Conservation (phyloP, 2,113 vertebrate species). For the Monopterus albus region DNA sequence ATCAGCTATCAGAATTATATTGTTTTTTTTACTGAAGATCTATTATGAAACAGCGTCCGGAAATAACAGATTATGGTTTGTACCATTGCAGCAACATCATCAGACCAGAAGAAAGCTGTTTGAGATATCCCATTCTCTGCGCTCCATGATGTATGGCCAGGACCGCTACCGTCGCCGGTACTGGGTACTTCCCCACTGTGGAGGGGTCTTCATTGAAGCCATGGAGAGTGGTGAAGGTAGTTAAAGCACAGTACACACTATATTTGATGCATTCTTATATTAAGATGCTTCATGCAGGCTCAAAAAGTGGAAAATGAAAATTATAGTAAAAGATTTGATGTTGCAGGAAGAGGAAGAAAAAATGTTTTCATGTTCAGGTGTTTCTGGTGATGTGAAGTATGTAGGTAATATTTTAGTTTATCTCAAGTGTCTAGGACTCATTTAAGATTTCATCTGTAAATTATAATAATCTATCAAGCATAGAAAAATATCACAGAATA, state of each 20-base stretch:
- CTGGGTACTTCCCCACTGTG: constrained; percentile 98
- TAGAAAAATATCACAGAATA: neutral
- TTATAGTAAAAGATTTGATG: neutral
- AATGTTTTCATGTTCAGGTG: constrained; percentile 8
- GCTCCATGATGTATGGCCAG: constrained; percentile 97
- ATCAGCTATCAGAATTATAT: neutral
- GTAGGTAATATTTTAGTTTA: constrained; percentile 24
- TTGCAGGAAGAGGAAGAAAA: constrained; percentile 2
- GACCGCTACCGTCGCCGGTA: constrained; percentile 95
- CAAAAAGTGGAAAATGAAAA: constrained; percentile 8
- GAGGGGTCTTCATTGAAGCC: constrained; percentile 95
- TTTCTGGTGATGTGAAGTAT: constrained; percentile 18
- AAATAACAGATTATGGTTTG: constrained; percentile 25
- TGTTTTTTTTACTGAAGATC: constrained; percentile 26
- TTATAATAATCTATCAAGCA: constrained; percentile 15
- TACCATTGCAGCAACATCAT: constrained; percentile 91
- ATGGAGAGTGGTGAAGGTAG: constrained; percentile 98
- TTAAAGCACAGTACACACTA: neutral
- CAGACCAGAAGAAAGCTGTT: constrained; percentile 96
- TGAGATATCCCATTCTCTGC: constrained; percentile 94
- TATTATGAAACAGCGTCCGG: constrained; percentile 5
- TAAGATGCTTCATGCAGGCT: neutral
- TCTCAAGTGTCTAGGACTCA: constrained; percentile 26
- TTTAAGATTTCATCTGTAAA: constrained; percentile 40
- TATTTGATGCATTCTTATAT: neutral